phyloP scores from a whole-genome alignment of 2,113 vertebrate genomes.

The Nipponia nippon region DNA sequence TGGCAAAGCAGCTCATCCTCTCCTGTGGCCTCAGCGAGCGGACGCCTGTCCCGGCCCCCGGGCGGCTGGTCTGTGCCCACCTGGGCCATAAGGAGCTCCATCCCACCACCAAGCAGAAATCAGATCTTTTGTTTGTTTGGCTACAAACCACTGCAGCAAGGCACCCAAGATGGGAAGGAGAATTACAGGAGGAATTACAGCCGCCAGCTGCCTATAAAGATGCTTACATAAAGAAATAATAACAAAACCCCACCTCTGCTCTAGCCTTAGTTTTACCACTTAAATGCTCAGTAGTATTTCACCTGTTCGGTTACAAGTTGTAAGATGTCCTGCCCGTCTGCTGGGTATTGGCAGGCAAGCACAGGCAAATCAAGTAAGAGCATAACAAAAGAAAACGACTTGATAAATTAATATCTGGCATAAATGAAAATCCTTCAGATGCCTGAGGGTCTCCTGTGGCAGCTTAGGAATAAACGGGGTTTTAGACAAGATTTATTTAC shows the following conservation, averaged over 20 bases:
- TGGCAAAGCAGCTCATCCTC: neutral
- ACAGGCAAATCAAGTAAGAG: fast-evolving
- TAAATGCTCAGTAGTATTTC: fast-evolving
- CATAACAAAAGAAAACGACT: neutral
- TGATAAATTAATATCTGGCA: neutral
- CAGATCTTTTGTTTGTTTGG: neutral
- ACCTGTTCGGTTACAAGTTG: fast-evolving
- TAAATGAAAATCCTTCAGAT: neutral
- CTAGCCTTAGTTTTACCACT: neutral
- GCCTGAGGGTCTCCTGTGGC: neutral
- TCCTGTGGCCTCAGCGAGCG: neutral
- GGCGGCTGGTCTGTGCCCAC: neutral
- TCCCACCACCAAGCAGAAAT: neutral
- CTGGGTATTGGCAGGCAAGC: neutral
- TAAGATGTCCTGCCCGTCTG: neutral
- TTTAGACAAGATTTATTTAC: neutral
- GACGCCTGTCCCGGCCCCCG: neutral
- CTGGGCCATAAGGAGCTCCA: neutral
- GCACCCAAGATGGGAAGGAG: neutral
- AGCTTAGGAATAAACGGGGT: neutral
- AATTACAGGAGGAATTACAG: neutral
- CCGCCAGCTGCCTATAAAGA: neutral
- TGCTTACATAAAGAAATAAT: neutral
- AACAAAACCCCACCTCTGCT: neutral
- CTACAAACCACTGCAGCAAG: neutral